Base-by-base conservation (phyloP, 2,797 vertebrate genomes). In the Sus cebifrons region DNA sequence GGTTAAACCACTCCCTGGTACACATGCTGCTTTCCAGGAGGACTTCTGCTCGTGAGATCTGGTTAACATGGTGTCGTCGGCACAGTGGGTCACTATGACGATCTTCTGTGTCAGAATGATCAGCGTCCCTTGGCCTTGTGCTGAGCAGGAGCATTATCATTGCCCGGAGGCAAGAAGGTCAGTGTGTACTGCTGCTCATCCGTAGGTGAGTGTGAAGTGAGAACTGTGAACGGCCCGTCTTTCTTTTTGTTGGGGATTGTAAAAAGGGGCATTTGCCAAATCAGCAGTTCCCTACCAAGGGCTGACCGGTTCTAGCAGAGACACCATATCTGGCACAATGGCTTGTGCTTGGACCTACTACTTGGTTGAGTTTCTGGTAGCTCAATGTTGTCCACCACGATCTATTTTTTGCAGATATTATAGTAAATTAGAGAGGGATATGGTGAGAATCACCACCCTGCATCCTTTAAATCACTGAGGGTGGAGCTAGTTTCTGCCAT, bases 81-180 rank as follows among this genome's bases (percentile, higher is more conserved):
- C 49, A 65, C 23, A 9, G 5, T 58, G 81, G 58, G 27, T 67
- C 62, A 13, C 5, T 40, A 68, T 67, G 81, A 44, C 56, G 88
- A 82, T 74, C 40, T 67, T n/a, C 60, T 54, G 62, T 62, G 89
- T 62, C 77, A 92, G 82, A 62, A 92, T 62, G 77, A 83, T 82
- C 89, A 44, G 11, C n/a, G 25, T 87, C 87, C 40, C 77, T 87
- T 82, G 60, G 94, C 18, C 32, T 81, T 82, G 60, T n/a, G n/a
- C 15, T 68, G 60, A 75, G 82, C 68, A 75, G 62, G 77, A 95
- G 77, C 40, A 95, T 83, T 82, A 68, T 68, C 29, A n/a, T 52
- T 92, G 83, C 18, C 23, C n/a, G 40, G 3, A 0, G 74, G 21
- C 16, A 74, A 90, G 67, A 79, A 36, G 88, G 13, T 52, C 18